These are phyloP conservation scores for Coptotermes formosanus DNA, from an alignment of 1,140 invertebrate species.

Conservation along the genomic window DNA sequence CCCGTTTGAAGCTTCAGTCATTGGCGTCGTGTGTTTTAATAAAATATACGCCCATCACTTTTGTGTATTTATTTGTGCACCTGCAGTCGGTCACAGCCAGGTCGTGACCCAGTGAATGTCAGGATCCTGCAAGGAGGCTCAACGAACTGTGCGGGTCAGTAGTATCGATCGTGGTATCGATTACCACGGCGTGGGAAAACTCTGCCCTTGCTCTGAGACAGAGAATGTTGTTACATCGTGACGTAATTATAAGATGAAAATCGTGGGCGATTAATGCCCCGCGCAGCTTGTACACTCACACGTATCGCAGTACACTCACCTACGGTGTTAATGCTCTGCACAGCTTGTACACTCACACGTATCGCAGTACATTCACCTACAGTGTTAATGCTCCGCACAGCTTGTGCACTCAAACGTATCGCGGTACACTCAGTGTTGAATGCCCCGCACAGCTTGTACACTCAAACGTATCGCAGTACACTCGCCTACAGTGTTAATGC, in stretches of 20 bases:
- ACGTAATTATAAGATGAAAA: conserved; percentile 4
- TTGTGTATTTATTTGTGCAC: not conserved
- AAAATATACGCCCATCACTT: too few relatives aligned
- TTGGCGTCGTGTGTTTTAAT: too few relatives aligned
- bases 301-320: not conserved
- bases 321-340: not conserved
- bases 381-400: not conserved
- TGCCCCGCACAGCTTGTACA: not conserved
- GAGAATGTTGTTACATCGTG: conserved; percentile 15
- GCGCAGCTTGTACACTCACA: not conserved
- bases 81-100: not conserved
- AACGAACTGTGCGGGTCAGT: conserved; percentile 6
- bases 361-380: not conserved
- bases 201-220: conserved; percentile 9
- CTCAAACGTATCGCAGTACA: not conserved
- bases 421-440: not conserved
- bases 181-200: conserved; percentile 7
- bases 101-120: conserved; percentile 5
- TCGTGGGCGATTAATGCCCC: not conserved
- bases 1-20: too few relatives aligned
- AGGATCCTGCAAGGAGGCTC: not conserved
- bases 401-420: not conserved
- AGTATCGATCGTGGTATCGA: not conserved
- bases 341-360: not conserved
- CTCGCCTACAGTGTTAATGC: too few relatives aligned